phyloP scores from a whole-genome alignment of 2,888 invertebrate genomes.

The Hanleya hanleyi region DNA sequence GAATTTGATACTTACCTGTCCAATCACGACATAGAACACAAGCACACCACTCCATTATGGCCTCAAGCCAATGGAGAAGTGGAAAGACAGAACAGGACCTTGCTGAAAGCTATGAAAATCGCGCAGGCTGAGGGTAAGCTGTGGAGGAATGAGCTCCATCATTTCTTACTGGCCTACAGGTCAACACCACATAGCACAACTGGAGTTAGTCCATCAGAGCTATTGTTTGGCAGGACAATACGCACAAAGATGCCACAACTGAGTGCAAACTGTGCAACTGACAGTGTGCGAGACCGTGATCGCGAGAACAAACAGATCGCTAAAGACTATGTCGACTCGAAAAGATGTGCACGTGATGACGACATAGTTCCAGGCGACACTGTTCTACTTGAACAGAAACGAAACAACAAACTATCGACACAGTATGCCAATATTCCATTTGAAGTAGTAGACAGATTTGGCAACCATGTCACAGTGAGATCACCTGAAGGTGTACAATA shows the following conservation, averaged over 20 bases:
- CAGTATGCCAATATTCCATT: background rate
- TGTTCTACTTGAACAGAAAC: background rate
- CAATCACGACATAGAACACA: conserved; percentile 10
- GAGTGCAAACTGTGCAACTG: background rate
- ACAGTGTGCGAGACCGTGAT: conserved; percentile 14
- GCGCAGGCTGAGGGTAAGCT: conserved; percentile 22
- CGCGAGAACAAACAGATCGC: conserved; percentile 12
- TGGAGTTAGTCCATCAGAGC: conserved; percentile 25
- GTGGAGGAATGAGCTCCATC: conserved; percentile 19
- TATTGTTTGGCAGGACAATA: conserved; percentile 27
- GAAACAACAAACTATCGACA: background rate
- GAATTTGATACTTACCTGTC: conserved; percentile 13
- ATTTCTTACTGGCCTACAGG: conserved; percentile 23
- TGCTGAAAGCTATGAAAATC: conserved; percentile 25
- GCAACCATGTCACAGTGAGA: background rate
- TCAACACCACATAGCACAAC: conserved; percentile 32
- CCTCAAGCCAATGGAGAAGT: conserved; percentile 29
- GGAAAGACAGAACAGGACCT: conserved; percentile 24
- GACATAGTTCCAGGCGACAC: background rate
- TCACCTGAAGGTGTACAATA: background rate
- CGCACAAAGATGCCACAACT: conserved; percentile 25
- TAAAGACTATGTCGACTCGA: conserved; percentile 17
- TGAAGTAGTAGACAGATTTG: background rate
- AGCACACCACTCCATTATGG: conserved; percentile 18
- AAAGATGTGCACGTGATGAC: conserved; percentile 4